phyloP scores from a whole-genome alignment of 2,888 invertebrate species.

The Aleiodes leptofemur region DNA sequence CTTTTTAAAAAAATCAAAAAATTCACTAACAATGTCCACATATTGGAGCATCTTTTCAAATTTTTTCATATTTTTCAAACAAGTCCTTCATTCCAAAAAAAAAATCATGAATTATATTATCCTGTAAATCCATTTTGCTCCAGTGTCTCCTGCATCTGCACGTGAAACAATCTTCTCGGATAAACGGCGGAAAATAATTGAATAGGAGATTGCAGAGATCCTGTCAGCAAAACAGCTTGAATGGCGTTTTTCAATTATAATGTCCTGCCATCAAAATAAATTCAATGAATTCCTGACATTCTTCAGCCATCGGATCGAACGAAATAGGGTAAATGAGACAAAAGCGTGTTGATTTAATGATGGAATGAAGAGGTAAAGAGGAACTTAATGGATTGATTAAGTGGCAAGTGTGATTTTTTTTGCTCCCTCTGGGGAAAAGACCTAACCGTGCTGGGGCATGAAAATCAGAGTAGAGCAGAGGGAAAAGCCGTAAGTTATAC shows the following conservation, averaged over 20 bases:
- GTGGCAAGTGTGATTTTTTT: not conserved
- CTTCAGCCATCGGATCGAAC: not conserved
- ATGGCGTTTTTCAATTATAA: not conserved
- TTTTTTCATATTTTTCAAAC: too few species aligned
- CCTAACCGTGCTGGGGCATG: constrained; percentile 2
- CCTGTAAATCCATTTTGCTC: too few species aligned
- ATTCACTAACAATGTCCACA: too few species aligned
- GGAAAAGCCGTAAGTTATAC: constrained; percentile 4
- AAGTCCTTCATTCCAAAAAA: too few species aligned
- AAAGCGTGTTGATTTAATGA: not conserved
- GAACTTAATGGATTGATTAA: not conserved
- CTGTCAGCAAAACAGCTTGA: not conserved
- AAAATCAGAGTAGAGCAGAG: constrained; percentile 21
- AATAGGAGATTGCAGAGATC: not conserved
- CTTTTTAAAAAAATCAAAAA: too few species aligned
- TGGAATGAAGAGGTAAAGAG: not conserved
- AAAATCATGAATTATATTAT: too few species aligned
- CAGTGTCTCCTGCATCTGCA: not conserved
- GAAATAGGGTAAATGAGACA: not conserved
- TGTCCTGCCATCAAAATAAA: not conserved
- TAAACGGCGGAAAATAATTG: not conserved
- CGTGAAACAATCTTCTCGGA: not conserved
- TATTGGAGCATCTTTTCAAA: too few species aligned
- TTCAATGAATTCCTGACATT: not conserved
- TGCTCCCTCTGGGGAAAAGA: not conserved